Evolutionary conservation across 92 coral and sea anemone species (phyloP), one percentile per base, ranked within the genome.

Genomic region (Blastomussa wellsi): DNA sequence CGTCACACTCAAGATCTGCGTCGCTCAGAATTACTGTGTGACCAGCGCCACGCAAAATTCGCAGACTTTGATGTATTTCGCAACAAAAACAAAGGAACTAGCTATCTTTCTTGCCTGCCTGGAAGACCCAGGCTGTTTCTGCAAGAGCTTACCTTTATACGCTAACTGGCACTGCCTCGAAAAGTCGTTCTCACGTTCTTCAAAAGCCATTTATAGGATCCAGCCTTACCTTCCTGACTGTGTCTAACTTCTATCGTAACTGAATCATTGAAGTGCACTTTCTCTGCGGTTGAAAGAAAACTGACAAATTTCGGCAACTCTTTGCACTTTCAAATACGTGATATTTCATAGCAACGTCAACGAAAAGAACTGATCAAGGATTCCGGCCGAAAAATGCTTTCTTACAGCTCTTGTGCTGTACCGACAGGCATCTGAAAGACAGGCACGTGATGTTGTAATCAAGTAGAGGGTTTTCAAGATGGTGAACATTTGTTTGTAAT

Each of bases 81-180:
- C 48, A 14, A 14, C 26, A 76, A 28, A 29, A 51, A 14, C 19
- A 19, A 29, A 64, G 8, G 67, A 26, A 60, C 87, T 52, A 29
- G 20, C 80, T 83, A 36, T 7, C 75, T 72, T 31, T 6, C 79
- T 60, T 68, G 75, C 75, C 65, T 75, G 75, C 19, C 36, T 84
- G 41, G 29, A 36, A 71, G 37, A 67, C n/a, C n/a, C n/a, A n/a
- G n/a, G n/a, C 85, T 28, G 35, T 35, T n/a, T 12, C 72, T 57
- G 35, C 14, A 19, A 5, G 29, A 33, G 38, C 37, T 76, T 39
- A 32, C 28, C 42, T 9, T 15, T 32, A 31, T 1, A 76, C 41
- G 37, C 48, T 36, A 29, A 37, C 1, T 17, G 44, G 16, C 75
- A 37, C 1, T 17, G 44, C 35, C 75, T 70, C 47, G 41, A 13